Percentiles rank a stretch among this genome's conserved stretches.
Conservation (phyloP, 2,797 vertebrate genomes). For the Arctocebus calabarensis region DNA sequence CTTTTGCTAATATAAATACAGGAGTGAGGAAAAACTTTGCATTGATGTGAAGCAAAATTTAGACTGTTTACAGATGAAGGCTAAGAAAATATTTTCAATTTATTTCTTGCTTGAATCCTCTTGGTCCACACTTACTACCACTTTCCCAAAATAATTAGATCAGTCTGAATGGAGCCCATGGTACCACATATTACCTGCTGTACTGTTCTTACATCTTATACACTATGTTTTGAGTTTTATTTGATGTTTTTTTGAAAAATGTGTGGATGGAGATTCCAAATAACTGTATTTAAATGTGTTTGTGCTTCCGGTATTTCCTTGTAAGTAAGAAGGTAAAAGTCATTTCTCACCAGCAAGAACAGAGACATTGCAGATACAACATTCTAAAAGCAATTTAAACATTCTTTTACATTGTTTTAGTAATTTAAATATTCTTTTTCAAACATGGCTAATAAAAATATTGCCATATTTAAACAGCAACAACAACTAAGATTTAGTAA, state of each 20-base stretch:
- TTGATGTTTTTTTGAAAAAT: background rate
- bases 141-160: background rate
- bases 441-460: background rate
- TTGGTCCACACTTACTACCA: background rate
- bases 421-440: background rate
- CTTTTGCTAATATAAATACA: background rate
- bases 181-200: background rate
- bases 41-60: background rate
- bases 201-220: background rate
- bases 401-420: background rate
- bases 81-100: background rate
- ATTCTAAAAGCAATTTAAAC: background rate
- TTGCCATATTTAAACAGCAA: background rate
- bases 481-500: background rate
- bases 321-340: background rate
- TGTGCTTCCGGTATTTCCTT: background rate
- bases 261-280: background rate
- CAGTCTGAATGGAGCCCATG: background rate
- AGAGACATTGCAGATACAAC: background rate
- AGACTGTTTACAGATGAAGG: background rate
- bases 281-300: background rate
- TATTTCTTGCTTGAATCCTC: background rate
- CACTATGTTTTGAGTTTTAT: background rate
- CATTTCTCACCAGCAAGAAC: background rate
- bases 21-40: background rate